These are phyloP conservation scores for Channa maculata DNA, from an alignment of 2,113 vertebrate genomes.

Conservation along the genomic window DNA sequence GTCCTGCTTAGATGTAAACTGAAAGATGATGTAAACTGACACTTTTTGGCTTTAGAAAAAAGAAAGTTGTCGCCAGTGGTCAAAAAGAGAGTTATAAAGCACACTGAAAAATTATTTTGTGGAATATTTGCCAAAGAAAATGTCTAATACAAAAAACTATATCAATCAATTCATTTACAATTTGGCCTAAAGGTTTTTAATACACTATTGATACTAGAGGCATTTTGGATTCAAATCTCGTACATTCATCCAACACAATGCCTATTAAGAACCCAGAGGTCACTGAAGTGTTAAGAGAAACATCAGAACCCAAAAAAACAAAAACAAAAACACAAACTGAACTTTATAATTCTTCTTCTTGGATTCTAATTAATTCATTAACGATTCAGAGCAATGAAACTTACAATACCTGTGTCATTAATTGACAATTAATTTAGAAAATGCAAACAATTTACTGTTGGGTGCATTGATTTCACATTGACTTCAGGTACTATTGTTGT, in stretches of 20 bases:
- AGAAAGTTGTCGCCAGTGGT: background rate
- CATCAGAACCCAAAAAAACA: background rate
- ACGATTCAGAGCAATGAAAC: background rate
- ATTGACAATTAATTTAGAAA: too few species aligned
- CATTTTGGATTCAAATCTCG: conserved; percentile 33
- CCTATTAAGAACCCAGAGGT: background rate
- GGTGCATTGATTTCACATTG: background rate
- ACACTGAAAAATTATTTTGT: background rate
- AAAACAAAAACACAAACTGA: background rate
- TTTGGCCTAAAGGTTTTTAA: conserved; percentile 50
- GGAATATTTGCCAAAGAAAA: conserved; percentile 14
- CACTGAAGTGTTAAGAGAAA: background rate
- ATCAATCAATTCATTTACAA: conserved; percentile 1
- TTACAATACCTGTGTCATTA: too few species aligned
- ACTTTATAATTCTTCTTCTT: background rate
- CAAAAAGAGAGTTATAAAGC: conserved; percentile 10
- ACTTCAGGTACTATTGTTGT: background rate
- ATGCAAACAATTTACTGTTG: background rate
- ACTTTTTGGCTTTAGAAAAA: background rate
- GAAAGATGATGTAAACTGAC: background rate
- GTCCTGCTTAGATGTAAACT: background rate
- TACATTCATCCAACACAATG: conserved; percentile 30
- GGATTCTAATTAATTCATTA: background rate
- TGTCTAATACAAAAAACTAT: background rate
- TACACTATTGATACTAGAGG: conserved; percentile 43